Evolutionary conservation across 2,797 vertebrate species (phyloP), one percentile per base, ranked within the genome.

Genomic region (Pogoniulus pusillus): DNA sequence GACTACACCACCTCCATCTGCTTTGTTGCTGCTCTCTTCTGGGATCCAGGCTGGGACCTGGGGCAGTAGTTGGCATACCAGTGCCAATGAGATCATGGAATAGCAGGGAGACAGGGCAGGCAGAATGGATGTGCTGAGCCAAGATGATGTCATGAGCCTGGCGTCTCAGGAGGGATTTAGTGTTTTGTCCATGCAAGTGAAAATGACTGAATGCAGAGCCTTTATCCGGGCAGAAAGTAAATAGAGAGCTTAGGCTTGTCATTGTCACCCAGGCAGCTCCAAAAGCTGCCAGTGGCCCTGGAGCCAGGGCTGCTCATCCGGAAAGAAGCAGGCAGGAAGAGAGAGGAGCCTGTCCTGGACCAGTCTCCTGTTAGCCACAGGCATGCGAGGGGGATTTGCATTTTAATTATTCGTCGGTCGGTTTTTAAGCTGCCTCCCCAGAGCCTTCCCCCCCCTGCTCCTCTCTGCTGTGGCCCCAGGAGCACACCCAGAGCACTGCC

Each of bases 211-310:
- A 83, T 54, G 72, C 16, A 59, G 93, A 81, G 70, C 81, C 53
- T 95, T 94, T 92, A 75, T 87, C 83, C n/a, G 57, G 62, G 47
- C 79, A 87, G 93, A 96, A 96, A 84, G 92, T 90, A 95, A 95
- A 93, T 93, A 90, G 71, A 37, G 94, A 96, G 89, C 72, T 90
- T 84, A 87, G 76, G 83, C 43, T 84, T 90, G 73, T 86, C 81
- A 55, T 72, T 86, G 77, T 90, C 85, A 39, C 62, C 87, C 91
- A 89, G 91, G 88, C 85, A 66, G 86, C 93, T 77, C 93, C 80
- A 86, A 93, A 94, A 78, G 91, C 89, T 79, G 92, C 93, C 60
- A 37, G 60, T 53, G 82, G 80, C 92, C 91, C 90, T 34, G 77
- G 75, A 93, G 96, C 91, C 90, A 73, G 94, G 34, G 27, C 86